Base-by-base conservation (phyloP, 2,888 invertebrate species). In the Napeogenes sylphis region DNA sequence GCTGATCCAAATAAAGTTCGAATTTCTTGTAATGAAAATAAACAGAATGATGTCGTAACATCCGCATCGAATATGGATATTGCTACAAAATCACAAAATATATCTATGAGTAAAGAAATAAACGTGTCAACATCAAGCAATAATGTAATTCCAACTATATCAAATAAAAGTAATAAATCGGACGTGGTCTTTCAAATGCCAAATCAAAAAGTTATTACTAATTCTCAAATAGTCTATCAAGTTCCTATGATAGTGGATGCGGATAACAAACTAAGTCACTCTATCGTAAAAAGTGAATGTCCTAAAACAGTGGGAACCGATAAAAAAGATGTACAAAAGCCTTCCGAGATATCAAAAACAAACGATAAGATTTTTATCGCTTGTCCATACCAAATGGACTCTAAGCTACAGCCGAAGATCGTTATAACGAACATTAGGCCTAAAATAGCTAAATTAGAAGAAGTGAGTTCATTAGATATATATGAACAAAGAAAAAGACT, bases 401-500 rank as follows among this genome's bases (percentile, higher is more conserved):
- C 84, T 2, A 89, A 84, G 64, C 65, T 81, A 33, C 82, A 84
- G 70, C 84, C 88, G 53, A 88, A 89, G 72, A 82, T 87, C 67
- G 80, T 88, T 4, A 84, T 88, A 65, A 82, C 86, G 54, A 88
- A 86, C 57, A 71, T 86, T 64, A 76, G 81, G 62, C 77, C 83
- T 35, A 85, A 83, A 73, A 68, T 77, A 59, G 62, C 75, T 13
- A 82, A 80, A 72, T 45, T 75, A 47, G 87, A 90, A 14, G 87
- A 87, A 72, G 62, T 88, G 2, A 91, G 91, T 70, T 78, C 89
- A 14, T 76, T 92, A 71, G 92, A 92, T 71, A 71, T 91, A 55
- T 92, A 92, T 61, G 92, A 92, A 69, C 92, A 88, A 71, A 79
- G 89, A 63, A 87, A 89, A 71, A 84, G 90, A 59, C 69, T 91